Evolutionary conservation across 2,888 invertebrate species (phyloP).

Genomic region (Yponomeuta cagnagella): DNA sequence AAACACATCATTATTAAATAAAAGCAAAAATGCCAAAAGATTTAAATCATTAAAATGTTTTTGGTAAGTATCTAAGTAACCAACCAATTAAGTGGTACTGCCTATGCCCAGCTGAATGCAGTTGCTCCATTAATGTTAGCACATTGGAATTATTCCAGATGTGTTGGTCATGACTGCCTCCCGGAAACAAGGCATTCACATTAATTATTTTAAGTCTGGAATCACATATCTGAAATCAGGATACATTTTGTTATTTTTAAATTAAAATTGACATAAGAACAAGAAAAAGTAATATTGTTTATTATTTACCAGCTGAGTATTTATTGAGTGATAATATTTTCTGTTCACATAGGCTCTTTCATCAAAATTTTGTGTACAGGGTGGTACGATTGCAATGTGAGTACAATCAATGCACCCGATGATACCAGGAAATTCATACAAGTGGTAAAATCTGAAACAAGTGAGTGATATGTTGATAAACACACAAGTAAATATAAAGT

Average conservation of each 20-base stretch:
- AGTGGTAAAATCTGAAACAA: slow-evolving; percentile 13
- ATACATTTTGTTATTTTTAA: not conserved
- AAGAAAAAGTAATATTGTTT: not conserved
- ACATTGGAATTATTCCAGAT: slow-evolving; percentile 16
- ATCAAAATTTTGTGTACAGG: slow-evolving; percentile 16
- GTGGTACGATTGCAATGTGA: slow-evolving; percentile 24
- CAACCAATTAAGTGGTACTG: slow-evolving; percentile 14
- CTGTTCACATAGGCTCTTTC: slow-evolving; percentile 26
- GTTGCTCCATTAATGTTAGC: slow-evolving; percentile 9
- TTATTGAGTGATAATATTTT: slow-evolving; percentile 27
- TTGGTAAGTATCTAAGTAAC: not conserved
- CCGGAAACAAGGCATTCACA: slow-evolving; percentile 16
- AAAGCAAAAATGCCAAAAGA: no score
- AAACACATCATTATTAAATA: not conserved
- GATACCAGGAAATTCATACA: slow-evolving; percentile 19
- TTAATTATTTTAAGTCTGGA: slow-evolving; percentile 14
- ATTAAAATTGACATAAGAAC: not conserved
- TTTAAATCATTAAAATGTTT: no score
- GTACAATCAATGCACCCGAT: slow-evolving; percentile 26
- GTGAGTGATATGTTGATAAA: no score
- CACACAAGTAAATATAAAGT: no score
- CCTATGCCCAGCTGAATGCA: slow-evolving; percentile 2
- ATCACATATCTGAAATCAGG: slow-evolving; percentile 14
- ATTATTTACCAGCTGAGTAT: slow-evolving; percentile 25
- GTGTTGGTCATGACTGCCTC: slow-evolving; percentile 12